Percentiles rank a stretch among this genome's conserved stretches.
phyloP scores from a whole-genome alignment of 1,140 invertebrate genomes.

The Mylabris phalerata region DNA sequence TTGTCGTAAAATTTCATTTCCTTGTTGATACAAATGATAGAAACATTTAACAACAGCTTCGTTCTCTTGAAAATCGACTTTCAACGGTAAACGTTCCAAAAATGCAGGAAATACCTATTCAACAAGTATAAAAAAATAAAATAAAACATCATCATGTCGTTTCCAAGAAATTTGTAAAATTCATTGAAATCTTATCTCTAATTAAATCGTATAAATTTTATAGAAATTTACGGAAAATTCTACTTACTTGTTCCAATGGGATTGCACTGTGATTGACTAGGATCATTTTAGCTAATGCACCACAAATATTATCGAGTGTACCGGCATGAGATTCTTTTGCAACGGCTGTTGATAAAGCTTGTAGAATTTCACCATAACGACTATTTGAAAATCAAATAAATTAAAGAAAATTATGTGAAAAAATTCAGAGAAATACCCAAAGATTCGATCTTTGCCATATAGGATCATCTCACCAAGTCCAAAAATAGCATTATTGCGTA shows the following conservation, averaged over 20 bases:
- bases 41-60: conserved; percentile 62
- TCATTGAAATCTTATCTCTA: no score
- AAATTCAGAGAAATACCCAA: conserved; percentile 2
- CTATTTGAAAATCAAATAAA: conserved; percentile 33
- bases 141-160: no score
- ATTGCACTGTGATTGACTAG: conserved; percentile 54
- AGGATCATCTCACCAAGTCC: conserved; percentile 66
- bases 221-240: neutral
- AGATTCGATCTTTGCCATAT: conserved; percentile 49
- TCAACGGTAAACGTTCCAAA: conserved; percentile 62
- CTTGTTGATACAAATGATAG: conserved; percentile 52
- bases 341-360: conserved; percentile 57
- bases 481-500: conserved; percentile 70
- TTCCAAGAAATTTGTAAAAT: no score
- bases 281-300: conserved; percentile 67
- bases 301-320: conserved; percentile 71
- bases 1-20: conserved; percentile 47
- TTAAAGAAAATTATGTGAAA: neutral
- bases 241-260: conserved; percentile 55
- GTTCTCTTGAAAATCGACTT: conserved; percentile 70
- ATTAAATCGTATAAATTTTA: no score
- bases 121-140: conserved; percentile 6
- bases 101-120: conserved; percentile 64
- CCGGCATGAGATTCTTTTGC: conserved; percentile 53
- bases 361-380: conserved; percentile 57